Percentiles rank a stretch among this genome's conserved stretches.
phyloP scores from a whole-genome alignment of 2,113 vertebrate genomes.

The Nycticebus coucang region DNA sequence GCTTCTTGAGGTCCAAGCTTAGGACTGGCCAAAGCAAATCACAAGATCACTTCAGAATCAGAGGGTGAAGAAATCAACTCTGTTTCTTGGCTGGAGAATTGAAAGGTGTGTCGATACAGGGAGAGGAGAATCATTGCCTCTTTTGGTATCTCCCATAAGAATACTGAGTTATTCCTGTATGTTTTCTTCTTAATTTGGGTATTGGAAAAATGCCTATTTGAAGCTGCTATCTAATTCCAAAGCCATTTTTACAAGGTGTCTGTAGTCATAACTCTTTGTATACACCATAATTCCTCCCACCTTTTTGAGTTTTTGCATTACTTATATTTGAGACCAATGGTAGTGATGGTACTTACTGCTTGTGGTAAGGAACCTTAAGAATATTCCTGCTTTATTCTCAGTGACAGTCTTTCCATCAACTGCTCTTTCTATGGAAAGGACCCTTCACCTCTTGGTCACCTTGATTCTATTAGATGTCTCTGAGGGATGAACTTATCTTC shows the following conservation, averaged over 20 bases:
- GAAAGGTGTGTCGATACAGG: neutral
- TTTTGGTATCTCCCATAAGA: conserved; percentile 14
- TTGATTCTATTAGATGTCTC: neutral
- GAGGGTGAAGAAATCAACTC: neutral
- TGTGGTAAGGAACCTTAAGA: conserved; percentile 18
- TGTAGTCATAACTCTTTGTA: neutral
- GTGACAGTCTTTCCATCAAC: neutral
- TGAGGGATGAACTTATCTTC: neutral
- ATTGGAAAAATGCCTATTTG: conserved; percentile 28
- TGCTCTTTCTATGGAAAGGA: neutral
- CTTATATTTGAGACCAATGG: conserved; percentile 27
- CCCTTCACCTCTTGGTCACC: neutral
- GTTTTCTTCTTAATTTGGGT: conserved; percentile 20
- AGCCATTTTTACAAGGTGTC: neutral
- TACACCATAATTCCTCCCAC: neutral
- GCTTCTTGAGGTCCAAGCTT: neutral
- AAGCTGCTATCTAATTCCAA: conserved; percentile 3
- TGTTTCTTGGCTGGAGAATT: conserved; percentile 9
- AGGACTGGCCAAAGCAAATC: conserved; percentile 22
- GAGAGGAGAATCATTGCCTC: neutral
- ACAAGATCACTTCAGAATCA: neutral
- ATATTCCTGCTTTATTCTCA: neutral
- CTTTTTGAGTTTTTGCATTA: neutral
- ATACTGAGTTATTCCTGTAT: neutral
- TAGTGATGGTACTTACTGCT: neutral